Conservation (phyloP, 92 coral and sea anemone species). For the Heteractis magnifica region DNA sequence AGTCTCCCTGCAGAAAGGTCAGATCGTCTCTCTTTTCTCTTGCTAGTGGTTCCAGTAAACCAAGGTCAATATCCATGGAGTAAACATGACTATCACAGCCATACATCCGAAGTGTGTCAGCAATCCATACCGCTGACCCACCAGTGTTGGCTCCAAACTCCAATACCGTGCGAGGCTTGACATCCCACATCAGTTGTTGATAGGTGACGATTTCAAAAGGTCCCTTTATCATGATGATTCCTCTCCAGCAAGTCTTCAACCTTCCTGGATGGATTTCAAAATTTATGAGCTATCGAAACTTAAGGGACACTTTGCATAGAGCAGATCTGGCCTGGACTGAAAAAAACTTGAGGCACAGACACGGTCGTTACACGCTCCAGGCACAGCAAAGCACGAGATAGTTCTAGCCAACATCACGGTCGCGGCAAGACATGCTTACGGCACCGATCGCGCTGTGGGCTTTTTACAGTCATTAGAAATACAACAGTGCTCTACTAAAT, state of each 20-base stretch:
- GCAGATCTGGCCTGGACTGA: too few species aligned
- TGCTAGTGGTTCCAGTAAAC: constrained; percentile 29
- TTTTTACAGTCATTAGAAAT: too few species aligned
- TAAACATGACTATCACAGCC: not conserved
- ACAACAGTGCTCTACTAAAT: too few species aligned
- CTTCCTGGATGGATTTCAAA: not conserved
- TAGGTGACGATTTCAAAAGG: not conserved
- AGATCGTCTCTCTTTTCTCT: constrained; percentile 31
- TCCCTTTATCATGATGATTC: not conserved
- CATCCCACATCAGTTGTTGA: too few species aligned
- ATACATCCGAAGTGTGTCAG: constrained; percentile 43
- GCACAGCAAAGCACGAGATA: too few species aligned
- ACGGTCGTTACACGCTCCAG: too few species aligned
- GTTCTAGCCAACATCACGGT: too few species aligned
- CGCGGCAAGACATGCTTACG: too few species aligned
- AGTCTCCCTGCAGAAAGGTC: constrained; percentile 2
- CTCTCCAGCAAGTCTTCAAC: not conserved
- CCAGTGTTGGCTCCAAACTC: constrained; percentile 52
- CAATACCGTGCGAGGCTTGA: not conserved
- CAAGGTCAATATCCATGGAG: constrained; percentile 37
- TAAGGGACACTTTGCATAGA: too few species aligned
- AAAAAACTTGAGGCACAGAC: too few species aligned
- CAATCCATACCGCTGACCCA: constrained; percentile 59
- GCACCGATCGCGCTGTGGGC: too few species aligned
- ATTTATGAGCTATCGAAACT: too few species aligned